Evolutionary conservation across 2,113 vertebrate species (phyloP).

Genomic region (Gymnogyps californianus): DNA sequence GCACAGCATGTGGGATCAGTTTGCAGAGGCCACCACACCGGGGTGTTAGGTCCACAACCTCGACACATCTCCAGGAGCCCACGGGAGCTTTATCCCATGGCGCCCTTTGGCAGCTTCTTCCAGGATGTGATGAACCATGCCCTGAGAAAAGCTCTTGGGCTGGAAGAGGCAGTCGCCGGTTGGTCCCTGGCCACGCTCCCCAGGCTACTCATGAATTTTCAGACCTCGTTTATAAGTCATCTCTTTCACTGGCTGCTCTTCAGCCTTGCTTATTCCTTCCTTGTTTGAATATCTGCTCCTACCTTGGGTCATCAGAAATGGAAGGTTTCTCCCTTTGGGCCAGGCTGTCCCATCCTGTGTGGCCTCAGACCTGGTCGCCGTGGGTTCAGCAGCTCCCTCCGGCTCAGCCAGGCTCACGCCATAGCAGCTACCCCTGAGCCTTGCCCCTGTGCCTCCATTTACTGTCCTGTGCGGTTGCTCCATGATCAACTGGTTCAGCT

Average conservation of each 20-base stretch:
- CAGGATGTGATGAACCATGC: neutral
- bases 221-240: neutral
- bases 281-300: neutral
- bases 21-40: neutral
- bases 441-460: neutral
- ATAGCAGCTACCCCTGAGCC: accelerated
- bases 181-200: neutral
- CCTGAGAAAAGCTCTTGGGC: neutral
- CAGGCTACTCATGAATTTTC: neutral
- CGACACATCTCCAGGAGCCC: accelerated
- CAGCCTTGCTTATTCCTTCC: neutral
- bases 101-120: neutral
- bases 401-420: neutral
- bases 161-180: neutral
- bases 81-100: neutral
- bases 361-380: accelerated
- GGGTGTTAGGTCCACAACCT: neutral
- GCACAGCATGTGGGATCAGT: neutral
- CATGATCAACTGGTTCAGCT: neutral
- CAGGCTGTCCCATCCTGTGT: neutral
- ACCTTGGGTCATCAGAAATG: neutral
- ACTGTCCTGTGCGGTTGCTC: accelerated
- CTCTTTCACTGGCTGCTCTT: neutral
- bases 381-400: neutral
- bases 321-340: neutral